phyloP scores from a whole-genome alignment of 2,888 invertebrate genomes.

The Amphiduros pacificus region DNA sequence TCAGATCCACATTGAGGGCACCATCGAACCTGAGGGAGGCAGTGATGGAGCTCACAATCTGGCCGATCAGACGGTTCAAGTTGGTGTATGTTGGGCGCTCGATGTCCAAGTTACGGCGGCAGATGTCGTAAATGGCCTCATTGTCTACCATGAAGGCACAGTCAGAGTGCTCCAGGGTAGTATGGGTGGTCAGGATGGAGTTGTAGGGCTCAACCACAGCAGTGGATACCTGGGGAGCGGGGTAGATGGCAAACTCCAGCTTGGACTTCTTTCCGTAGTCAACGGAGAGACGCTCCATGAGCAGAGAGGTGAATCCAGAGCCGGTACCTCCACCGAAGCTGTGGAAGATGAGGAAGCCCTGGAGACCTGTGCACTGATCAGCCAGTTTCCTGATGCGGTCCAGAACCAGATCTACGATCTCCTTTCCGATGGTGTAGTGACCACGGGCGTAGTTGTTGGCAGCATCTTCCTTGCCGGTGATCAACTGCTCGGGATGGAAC shows the following conservation, averaged over 20 bases:
- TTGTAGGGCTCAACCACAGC: constrained; percentile 54
- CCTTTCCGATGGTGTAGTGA: constrained; percentile 76
- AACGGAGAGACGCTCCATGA: constrained; percentile 66
- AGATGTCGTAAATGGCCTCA: constrained; percentile 71
- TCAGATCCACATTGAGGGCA: neutral
- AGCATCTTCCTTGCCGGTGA: constrained; percentile 77
- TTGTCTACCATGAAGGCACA: constrained; percentile 47
- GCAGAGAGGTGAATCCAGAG: constrained; percentile 69
- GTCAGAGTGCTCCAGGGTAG: constrained; percentile 51
- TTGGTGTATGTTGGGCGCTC: constrained; percentile 83
- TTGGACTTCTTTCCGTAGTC: constrained; percentile 65
- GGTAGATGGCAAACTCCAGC: constrained; percentile 52
- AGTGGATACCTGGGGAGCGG: constrained; percentile 46
- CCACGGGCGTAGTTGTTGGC: constrained; percentile 83
- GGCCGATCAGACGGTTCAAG: constrained; percentile 69
- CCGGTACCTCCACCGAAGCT: constrained; percentile 66
- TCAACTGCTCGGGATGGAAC: constrained; percentile 58
- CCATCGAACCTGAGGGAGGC: constrained; percentile 1
- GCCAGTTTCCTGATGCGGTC: constrained; percentile 72
- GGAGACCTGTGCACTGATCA: constrained; percentile 77
- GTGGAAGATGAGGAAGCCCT: constrained; percentile 85
- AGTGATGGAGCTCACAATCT: constrained; percentile 1
- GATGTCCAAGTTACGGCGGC: constrained; percentile 80
- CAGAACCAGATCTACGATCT: constrained; percentile 73
- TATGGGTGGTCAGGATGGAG: constrained; percentile 50